Conservation (phyloP, 2,113 vertebrate species). For the Spermophilus dauricus region DNA sequence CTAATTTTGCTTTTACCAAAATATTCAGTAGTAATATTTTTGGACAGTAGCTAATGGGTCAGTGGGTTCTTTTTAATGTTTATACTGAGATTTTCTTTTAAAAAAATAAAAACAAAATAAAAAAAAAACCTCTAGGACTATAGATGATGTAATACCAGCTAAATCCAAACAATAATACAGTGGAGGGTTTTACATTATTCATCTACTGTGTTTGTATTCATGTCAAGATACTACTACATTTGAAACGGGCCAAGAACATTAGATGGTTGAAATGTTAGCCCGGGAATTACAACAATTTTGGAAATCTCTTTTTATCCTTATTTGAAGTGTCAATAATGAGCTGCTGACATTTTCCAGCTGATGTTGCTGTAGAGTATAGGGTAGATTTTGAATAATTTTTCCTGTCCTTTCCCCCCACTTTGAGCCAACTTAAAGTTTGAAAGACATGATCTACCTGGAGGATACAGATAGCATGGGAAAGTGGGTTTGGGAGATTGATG, state of each 20-base stretch:
- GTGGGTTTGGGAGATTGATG: background rate
- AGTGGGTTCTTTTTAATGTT: conserved; percentile 88
- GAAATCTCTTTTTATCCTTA: conserved; percentile 71
- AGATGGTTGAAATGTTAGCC: conserved; percentile 66
- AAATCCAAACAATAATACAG: conserved; percentile 85
- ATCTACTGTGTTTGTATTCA: conserved; percentile 74
- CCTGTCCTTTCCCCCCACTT: background rate
- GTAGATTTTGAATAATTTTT: background rate
- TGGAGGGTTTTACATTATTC: conserved; percentile 80
- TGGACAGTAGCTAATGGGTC: conserved; percentile 83
- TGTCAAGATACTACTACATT: conserved; percentile 71
- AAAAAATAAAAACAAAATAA: conserved; percentile 82
- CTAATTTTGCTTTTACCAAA: conserved; percentile 91
- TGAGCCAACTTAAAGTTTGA: conserved; percentile 34
- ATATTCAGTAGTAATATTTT: conserved; percentile 86
- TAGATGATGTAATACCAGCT: conserved; percentile 85
- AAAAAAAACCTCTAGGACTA: conserved; percentile 75
- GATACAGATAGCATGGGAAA: background rate
- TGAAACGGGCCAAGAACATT: conserved; percentile 72
- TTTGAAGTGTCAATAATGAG: conserved; percentile 74
- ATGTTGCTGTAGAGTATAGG: background rate
- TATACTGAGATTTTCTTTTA: conserved; percentile 86
- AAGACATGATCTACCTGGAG: background rate
- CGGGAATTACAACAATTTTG: conserved; percentile 64
- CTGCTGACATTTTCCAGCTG: conserved; percentile 46